Conservation (phyloP, 2,888 invertebrate species). For the Agonopterix subpropinquella region DNA sequence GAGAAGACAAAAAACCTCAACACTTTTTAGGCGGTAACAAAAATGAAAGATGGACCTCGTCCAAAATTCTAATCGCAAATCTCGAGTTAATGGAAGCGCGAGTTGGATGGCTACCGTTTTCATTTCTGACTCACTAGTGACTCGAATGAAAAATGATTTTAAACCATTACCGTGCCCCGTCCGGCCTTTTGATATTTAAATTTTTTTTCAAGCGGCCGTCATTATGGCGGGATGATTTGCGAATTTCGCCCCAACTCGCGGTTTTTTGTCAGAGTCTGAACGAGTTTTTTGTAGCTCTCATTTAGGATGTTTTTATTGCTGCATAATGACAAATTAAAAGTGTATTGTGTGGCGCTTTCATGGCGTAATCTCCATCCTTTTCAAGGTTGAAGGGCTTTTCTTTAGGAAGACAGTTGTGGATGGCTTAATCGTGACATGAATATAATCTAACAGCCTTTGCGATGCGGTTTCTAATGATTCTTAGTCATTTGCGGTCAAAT, state of each 20-base stretch:
- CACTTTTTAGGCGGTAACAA: constrained; percentile 31
- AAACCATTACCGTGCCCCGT: constrained; percentile 74
- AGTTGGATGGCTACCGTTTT: constrained; percentile 66
- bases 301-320: constrained; percentile 74
- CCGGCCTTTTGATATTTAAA: constrained; percentile 76
- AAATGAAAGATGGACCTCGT: constrained; percentile 54
- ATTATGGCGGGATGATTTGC: constrained; percentile 72
- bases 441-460: no score
- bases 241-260: constrained; percentile 69
- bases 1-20: neutral
- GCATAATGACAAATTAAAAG: constrained; percentile 74
- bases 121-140: constrained; percentile 69
- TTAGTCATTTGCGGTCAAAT: no score
- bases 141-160: constrained; percentile 75
- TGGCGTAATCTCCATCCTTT: constrained; percentile 54
- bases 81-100: constrained; percentile 60
- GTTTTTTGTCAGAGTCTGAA: constrained; percentile 63
- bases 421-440: constrained; percentile 41
- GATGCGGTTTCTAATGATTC: no score
- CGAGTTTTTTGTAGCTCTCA: constrained; percentile 70
- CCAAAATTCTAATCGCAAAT: constrained; percentile 60
- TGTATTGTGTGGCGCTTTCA: constrained; percentile 69
- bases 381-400: constrained; percentile 49
- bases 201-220: constrained; percentile 73
- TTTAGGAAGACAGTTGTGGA: constrained; percentile 31